Evolutionary conservation across 1,140 invertebrate genomes (phyloP).

Genomic region (Condylostylus longicornis): DNA sequence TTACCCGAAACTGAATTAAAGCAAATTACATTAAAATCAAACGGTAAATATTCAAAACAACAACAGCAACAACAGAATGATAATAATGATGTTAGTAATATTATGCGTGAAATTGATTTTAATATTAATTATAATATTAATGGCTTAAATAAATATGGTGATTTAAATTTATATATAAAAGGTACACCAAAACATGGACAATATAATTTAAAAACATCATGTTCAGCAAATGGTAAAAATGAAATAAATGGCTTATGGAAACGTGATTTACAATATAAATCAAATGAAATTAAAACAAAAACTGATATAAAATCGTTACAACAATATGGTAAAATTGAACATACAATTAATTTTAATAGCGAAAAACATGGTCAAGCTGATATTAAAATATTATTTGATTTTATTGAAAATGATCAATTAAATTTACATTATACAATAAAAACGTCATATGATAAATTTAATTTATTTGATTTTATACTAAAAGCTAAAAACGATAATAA

Average conservation of each 20-base stretch:
- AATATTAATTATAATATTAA: neutral
- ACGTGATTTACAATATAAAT: neutral
- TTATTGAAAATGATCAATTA: neutral
- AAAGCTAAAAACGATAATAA: slow-evolving; percentile 36
- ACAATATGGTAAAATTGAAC: neutral
- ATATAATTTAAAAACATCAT: neutral
- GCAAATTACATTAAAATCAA: slow-evolving; percentile 18
- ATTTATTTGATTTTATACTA: too few relatives aligned
- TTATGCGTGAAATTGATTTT: neutral
- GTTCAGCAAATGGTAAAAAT: too few relatives aligned
- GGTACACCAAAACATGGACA: neutral
- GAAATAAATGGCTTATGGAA: too few relatives aligned
- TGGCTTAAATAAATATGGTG: neutral
- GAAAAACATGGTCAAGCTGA: neutral
- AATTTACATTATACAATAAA: slow-evolving; percentile 16
- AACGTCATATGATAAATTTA: slow-evolving; percentile 38
- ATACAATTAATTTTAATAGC: neutral
- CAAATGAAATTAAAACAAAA: neutral
- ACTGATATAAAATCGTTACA: neutral
- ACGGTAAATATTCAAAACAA: slow-evolving; percentile 15
- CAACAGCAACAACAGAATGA: too few relatives aligned
- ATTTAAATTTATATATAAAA: neutral
- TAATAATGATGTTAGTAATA: neutral
- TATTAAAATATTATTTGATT: too few relatives aligned
- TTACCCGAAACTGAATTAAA: slow-evolving; percentile 38